Evolutionary conservation across 1,140 invertebrate genomes (phyloP), one percentile per base, ranked within the genome.

Genomic region (Eciton burchellii): DNA sequence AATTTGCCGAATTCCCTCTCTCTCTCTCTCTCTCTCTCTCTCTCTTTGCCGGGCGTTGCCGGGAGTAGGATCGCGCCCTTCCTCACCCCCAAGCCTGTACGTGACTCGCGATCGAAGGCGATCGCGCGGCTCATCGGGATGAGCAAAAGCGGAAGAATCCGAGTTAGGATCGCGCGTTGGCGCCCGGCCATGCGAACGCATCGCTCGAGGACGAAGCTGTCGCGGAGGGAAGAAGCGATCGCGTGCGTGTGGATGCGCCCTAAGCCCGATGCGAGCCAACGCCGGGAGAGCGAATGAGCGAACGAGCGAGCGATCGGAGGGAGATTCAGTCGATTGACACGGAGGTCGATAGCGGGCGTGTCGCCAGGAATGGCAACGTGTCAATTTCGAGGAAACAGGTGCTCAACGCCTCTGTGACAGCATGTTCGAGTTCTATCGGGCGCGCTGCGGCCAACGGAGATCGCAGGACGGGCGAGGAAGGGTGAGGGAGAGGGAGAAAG

Each of bases 371-470:
- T 88, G 90, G 89, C 88, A 90, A 91, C 91, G 92, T 92, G 92
- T 93, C 88, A 89, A 89, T 89, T 89, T 86, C 90, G 86, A 88
- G 89, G 90, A 89, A 91, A 91, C 89, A 90, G 90, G 89, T 92
- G 92, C 91, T 92, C 91, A 86, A 92, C 91, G 91, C 90, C 90
- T 90, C 91, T 91, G 91, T 91, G 91, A 92, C 92, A 93, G 90
- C 89, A 90, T 92, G 92, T 92, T 92, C 89, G 90, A 90, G 82
- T 82, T 83, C 71, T 83, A 77, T 73, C 87, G 84, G 76, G 76
- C 81, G 76, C 70, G 74, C 81, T 66, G 66, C 81, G 43, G 71
- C 84, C 73, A 82, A 87, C 82, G 81, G 84, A 83, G 74, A 82
- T 85, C 84, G 84, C 60, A 81, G 65, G 71, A 63, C 29, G 35